Evolutionary conservation across 1,140 invertebrate genomes (phyloP), one percentile per base, ranked within the genome.

Genomic region (Acyrthosiphon pisum): DNA sequence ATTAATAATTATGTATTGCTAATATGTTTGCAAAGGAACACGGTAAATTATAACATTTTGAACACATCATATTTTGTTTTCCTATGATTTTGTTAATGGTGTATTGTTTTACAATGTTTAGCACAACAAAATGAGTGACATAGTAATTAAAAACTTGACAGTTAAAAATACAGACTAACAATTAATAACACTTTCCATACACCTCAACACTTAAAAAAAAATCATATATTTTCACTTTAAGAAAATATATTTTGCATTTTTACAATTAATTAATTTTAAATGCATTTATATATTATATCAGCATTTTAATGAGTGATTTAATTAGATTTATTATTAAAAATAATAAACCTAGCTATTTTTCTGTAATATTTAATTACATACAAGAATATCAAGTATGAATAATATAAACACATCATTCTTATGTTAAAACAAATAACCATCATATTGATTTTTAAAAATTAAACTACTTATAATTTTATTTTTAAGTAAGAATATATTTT

Each of bases 51-150:
- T 68, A 68, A 44, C 37, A 44, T 90, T 56, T 90, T 90, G 89
- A 90, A 90, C 89, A 90, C 89, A 90, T 90, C 89, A 90, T 90
- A 26, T 44, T 56, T 90, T 68, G 26, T 88, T 56, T 89, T 30
- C 44, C 14, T 86, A 53, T n/a, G 18, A 20, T 53, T 44, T 86
- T 46, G 20, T 35, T 50, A 90, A 90, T 60, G 53, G 89, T 90
- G 53, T 60, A 60, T n/a, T 68, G 37, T 89, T 11, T 90, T 22
- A 68, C 56, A 68, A 76, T 48, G 1, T 37, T 81, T 35, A 92
- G 68, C 90, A 92, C 90, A 92, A 83, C 68, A 44, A 92, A 53
- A 81, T 92, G 68, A 92, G 68, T 83, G 90, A 50, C 11, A 23
- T 76, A 46, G 76, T 91, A 91, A 91, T 76, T 30, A 90, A 44